Percentiles rank a stretch among this genome's conserved stretches.
phyloP scores from a whole-genome alignment of 2,113 vertebrate genomes.

The Argyrosomus japonicus region DNA sequence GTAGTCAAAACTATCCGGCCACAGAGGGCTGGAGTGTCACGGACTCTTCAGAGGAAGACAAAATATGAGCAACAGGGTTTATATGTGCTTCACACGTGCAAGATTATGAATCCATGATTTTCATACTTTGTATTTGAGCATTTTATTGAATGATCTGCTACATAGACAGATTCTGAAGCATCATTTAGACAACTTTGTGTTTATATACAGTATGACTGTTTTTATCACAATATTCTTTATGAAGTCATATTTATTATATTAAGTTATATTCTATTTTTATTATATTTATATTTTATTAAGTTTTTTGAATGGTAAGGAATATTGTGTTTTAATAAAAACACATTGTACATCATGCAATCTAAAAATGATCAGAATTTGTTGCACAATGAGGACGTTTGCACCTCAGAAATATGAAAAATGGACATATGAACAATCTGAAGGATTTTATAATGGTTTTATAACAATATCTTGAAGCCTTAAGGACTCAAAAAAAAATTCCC shows the following conservation, averaged over 20 bases:
- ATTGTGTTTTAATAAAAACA: too few relatives aligned
- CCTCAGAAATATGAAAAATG: background rate
- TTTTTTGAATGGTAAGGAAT: background rate
- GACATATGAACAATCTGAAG: too few relatives aligned
- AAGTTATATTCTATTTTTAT: too few relatives aligned
- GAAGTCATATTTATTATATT: too few relatives aligned
- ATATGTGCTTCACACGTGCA: background rate
- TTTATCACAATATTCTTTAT: background rate
- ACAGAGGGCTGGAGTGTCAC: constrained; percentile 16
- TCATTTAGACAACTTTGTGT: background rate
- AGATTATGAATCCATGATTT: background rate
- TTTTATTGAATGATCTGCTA: background rate
- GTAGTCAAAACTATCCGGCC: constrained; percentile 37
- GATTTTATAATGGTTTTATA: background rate
- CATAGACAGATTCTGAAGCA: background rate
- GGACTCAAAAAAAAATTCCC: constrained; percentile 21
- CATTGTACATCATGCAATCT: background rate
- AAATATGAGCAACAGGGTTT: background rate
- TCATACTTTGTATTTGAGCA: background rate
- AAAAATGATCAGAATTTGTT: background rate
- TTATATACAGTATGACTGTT: background rate
- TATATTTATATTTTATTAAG: background rate
- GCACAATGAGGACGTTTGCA: background rate
- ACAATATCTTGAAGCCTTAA: background rate
- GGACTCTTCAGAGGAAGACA: background rate